Base-by-base conservation (phyloP, 2,797 vertebrate species). In the Tauraco hartlaubi region DNA sequence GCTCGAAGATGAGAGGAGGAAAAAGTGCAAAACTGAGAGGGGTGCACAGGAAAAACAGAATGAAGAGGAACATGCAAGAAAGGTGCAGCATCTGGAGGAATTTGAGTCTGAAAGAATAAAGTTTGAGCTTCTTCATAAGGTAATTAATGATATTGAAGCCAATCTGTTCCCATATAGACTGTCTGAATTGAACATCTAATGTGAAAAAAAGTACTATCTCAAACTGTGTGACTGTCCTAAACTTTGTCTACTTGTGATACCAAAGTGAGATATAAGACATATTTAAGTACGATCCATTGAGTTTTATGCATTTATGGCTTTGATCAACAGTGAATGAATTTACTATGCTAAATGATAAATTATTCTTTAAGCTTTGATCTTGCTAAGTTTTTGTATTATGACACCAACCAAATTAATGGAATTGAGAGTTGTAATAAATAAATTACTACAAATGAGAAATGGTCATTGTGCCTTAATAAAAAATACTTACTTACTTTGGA, bases 71-170 rank as follows among this genome's bases (percentile, higher is more conserved):
- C 97, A 98, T 5, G 92, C 98, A 90, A 98, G 92, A 82, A 98
- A 91, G 77, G 73, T 94, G 76, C 92, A 52, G 59, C 95, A 69
- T 94, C 97, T 98, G 66, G 95, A 95, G 69, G 96, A 98, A 61
- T 98, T 99, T 95, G 98, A 99, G 82, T 80, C 97, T 94, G 98
- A 99, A 96, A 97, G 98, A 85, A 97, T 93, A 64, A 96, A 97
- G 76, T 94, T 98, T 92, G 96, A 98, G 59, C 78, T 71, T 85
- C 84, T 98, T 92, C 92, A 94, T 75, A 97, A 96, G 97, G 98
- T 98, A 97, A 96, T 74, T 46, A 76, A 63, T 35, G 19, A 55
- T 85, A 77, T 7, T 79, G 21, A 81, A 91, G 4, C 10, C 15
- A 61, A 15, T 67, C 37, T 62, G 8, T 79, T 92, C 43, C 31